phyloP scores from a whole-genome alignment of 2,888 invertebrate species.

The Rhabditoides inermis region DNA sequence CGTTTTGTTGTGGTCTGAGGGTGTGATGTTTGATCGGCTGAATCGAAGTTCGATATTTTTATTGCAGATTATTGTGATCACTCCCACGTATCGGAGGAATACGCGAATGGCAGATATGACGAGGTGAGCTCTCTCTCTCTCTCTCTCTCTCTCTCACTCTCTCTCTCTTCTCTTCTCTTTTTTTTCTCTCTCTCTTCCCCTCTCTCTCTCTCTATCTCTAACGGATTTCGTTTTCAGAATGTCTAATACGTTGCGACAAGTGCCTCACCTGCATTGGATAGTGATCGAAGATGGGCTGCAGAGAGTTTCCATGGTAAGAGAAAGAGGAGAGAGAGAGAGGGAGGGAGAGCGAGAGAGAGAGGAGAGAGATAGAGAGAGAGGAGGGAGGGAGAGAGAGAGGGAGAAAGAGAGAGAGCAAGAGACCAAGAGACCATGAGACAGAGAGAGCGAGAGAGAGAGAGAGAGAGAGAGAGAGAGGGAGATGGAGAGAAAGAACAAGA shows the following conservation, averaged over 20 bases:
- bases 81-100: no score
- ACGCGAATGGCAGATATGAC: no score
- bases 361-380: background rate
- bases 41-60: no score
- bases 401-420: no score
- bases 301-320: slow-evolving; percentile 3
- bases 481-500: background rate
- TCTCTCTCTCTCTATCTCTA: no score
- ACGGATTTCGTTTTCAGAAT: slow-evolving; percentile 19
- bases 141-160: no score
- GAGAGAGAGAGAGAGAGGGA: background rate
- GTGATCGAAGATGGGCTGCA: slow-evolving; percentile 26
- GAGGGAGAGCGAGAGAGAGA: background rate
- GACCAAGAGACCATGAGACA: background rate
- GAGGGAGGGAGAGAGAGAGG: background rate
- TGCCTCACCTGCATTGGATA: slow-evolving; percentile 33
- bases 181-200: no score
- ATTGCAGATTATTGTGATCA: no score
- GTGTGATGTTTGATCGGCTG: no score
- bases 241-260: slow-evolving; percentile 26
- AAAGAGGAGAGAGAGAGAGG: background rate
- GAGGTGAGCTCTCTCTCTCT: no score
- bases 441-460: background rate
- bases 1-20: no score
- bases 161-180: no score